Percentiles rank a stretch among this genome's conserved stretches.
phyloP scores from a whole-genome alignment of 2,888 invertebrate genomes.

The Nasonovia ribisnigri region DNA sequence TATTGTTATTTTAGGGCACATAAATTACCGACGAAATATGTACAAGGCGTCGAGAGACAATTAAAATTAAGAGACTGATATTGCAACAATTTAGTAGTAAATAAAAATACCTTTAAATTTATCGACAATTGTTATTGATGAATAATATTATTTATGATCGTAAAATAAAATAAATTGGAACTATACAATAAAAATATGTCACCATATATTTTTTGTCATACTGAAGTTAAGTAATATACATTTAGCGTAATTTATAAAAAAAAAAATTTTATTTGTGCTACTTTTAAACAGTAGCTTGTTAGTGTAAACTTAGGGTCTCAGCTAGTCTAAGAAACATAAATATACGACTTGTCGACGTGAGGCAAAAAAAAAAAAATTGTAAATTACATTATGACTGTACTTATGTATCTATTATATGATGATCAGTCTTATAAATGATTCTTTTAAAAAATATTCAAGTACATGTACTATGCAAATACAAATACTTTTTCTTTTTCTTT shows the following conservation, averaged over 20 bases:
- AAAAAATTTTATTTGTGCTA: background rate
- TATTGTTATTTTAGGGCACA: slow-evolving; percentile 67
- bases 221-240: background rate
- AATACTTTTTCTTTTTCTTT: too few relatives aligned
- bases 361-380: too few relatives aligned
- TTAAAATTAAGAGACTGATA: slow-evolving; percentile 65
- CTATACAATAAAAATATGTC: background rate
- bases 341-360: too few relatives aligned
- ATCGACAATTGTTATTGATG: background rate
- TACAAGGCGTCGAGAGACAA: slow-evolving; percentile 68
- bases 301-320: too few relatives aligned
- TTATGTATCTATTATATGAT: background rate
- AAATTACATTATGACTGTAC: too few relatives aligned
- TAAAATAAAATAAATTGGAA: background rate
- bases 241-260: background rate
- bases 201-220: background rate
- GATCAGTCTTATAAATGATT: too few relatives aligned
- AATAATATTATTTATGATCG: background rate
- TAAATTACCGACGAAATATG: slow-evolving; percentile 69
- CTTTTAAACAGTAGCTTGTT: background rate
- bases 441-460: too few relatives aligned
- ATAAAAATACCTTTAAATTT: background rate
- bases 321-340: too few relatives aligned
- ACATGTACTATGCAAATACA: too few relatives aligned
- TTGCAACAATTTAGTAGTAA: too few relatives aligned